A percentile compares a stretch with the other conserved stretches of the same genome.
These are phyloP conservation scores for Boloria euphrosyne DNA, from an alignment of 2,888 invertebrate genomes.

Conservation along the genomic window DNA sequence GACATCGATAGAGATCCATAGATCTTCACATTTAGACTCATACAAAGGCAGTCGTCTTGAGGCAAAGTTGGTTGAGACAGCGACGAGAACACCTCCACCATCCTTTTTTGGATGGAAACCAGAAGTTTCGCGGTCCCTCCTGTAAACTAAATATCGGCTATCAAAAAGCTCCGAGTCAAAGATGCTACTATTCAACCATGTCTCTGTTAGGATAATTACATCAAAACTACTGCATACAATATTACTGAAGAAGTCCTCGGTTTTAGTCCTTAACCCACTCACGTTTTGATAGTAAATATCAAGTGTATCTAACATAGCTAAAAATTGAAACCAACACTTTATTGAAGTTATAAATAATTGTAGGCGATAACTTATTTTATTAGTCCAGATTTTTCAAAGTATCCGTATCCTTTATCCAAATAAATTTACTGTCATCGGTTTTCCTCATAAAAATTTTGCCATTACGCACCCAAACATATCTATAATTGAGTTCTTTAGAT, in stretches of 20 bases:
- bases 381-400: no score
- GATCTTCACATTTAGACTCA: no score
- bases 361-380: no score
- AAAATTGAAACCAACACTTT: no score
- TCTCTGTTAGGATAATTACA: slow-evolving; percentile 30
- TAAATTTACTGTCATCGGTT: slow-evolving; percentile 24
- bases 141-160: slow-evolving; percentile 36
- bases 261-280: slow-evolving; percentile 39
- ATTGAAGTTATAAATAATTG: no score
- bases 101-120: slow-evolving; percentile 28
- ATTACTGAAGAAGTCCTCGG: slow-evolving; percentile 33
- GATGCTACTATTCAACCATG: slow-evolving; percentile 23
- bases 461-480: slow-evolving; percentile 45
- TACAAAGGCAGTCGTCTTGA: no score
- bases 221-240: slow-evolving; percentile 31
- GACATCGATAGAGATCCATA: no score
- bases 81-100: slow-evolving; percentile 40
- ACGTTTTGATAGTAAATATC: slow-evolving; percentile 39
- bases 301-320: slow-evolving; percentile 4
- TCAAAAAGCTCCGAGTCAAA: slow-evolving; percentile 38
- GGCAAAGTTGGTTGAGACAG: slow-evolving; percentile 22
- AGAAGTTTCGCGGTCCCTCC: slow-evolving; percentile 35
- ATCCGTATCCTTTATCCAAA: slow-evolving; percentile 26
- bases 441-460: slow-evolving; percentile 37
- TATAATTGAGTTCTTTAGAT: slow-evolving; percentile 41